These are phyloP conservation scores for Damaliscus lunatus DNA, from an alignment of 2,113 vertebrate genomes.

Conservation along the genomic window DNA sequence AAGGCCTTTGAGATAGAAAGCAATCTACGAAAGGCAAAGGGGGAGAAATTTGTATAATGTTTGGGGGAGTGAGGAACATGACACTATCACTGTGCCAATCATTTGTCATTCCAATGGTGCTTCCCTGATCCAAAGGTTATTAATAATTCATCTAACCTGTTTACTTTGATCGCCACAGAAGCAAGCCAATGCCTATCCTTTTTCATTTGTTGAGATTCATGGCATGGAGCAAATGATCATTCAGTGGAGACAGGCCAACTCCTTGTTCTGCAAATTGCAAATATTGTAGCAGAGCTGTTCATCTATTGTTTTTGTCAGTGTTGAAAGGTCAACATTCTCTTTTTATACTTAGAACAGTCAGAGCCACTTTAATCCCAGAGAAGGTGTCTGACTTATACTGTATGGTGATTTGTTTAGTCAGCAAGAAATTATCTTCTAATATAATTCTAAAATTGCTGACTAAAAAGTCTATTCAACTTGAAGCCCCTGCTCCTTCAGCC, in stretches of 20 bases:
- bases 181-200: constrained; percentile 28
- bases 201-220: background rate
- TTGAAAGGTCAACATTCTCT: constrained; percentile 64
- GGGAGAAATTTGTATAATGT: background rate
- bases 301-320: constrained; percentile 56
- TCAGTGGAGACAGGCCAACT: background rate
- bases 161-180: constrained; percentile 48
- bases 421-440: constrained; percentile 72
- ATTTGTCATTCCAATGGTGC: background rate
- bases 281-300: constrained; percentile 46
- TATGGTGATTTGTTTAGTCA: constrained; percentile 66
- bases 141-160: constrained; percentile 58
- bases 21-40: background rate
- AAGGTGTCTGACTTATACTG: constrained; percentile 51
- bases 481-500: background rate
- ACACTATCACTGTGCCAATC: background rate
- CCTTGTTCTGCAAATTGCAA: constrained; percentile 57
- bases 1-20: background rate
- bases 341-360: constrained; percentile 34
- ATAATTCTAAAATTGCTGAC: constrained; percentile 51
- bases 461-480: constrained; percentile 16
- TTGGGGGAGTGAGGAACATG: background rate
- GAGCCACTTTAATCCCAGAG: constrained; percentile 23
- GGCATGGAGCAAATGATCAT: constrained; percentile 25
- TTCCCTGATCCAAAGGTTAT: background rate